Base-by-base conservation (phyloP, 2,888 invertebrate genomes). In the Lapara coniferarum region DNA sequence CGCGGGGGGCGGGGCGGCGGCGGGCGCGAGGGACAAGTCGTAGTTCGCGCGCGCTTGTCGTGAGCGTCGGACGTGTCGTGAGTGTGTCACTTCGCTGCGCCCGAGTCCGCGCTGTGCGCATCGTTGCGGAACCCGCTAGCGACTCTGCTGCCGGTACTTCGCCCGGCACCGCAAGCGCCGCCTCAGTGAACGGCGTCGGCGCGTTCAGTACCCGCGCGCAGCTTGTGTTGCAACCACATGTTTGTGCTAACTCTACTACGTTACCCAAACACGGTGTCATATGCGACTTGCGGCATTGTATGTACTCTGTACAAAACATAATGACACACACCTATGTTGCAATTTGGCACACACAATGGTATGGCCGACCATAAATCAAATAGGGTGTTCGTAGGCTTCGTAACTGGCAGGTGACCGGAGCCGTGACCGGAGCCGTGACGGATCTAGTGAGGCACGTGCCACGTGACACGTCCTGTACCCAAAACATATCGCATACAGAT, bases 11-110 rank as follows among this genome's bases (percentile, higher is more conserved):
- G 30, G 14, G n/a, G 37, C n/a, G 58, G 37, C 7, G 10, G n/a
- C 14, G 8, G 53, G 16, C 16, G 19, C 49, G 63, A 58, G 58
- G 8, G 66, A 5, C 44, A 13, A 25, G 25, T 14, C 66, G 66
- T 56, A 55, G 67, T 55, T 37, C 30, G 52, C 66, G 66, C 51
- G 66, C 66, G 37, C 63, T 19, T 13, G 4, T 16, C 19, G 6
- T 12, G 6, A 10, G 49, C 12, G 49, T 25, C 8, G 46, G 63
- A 49, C 19, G 49, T 49, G 46, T 53, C 16, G n/a, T 5, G 8
- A n/a, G 16, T 53, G 53, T 19, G 63, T 19, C 19, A 46, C 19
- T 7, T 6, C 13, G 46, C 55, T 19, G 19, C 49, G 8, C 0
- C 30, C 30, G 37, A 37, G 53, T 16, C 37, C 49, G 46, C 13